These are phyloP conservation scores for Thymelicus sylvestris DNA, from an alignment of 2,888 invertebrate genomes.

Conservation along the genomic window DNA sequence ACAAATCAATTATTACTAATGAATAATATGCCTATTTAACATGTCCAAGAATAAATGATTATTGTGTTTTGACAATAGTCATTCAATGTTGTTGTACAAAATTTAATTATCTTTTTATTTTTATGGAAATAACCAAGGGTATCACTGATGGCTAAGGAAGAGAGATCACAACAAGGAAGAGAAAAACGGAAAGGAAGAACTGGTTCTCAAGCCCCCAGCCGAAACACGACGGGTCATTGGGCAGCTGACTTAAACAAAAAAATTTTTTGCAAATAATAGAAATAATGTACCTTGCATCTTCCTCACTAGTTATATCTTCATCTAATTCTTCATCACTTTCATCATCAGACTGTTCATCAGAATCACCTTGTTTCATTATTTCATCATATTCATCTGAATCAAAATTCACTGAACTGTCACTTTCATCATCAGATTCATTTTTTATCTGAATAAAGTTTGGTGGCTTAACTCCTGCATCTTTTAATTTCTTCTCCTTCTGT, in stretches of 20 bases:
- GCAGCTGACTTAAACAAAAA: too few relatives aligned
- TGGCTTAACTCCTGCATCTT: conserved; percentile 58
- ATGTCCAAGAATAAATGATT: too few relatives aligned
- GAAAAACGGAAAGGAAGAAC: too few relatives aligned
- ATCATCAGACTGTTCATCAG: conserved; percentile 48
- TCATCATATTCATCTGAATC: conserved; percentile 75
- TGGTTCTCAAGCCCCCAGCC: too few relatives aligned
- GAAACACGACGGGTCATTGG: too few relatives aligned
- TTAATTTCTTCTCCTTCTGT: conserved; percentile 56
- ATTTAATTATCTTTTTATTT: too few relatives aligned
- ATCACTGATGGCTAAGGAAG: too few relatives aligned
- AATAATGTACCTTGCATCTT: conserved; percentile 32
- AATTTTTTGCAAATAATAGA: background rate
- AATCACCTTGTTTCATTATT: conserved; percentile 57
- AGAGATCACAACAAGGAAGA: too few relatives aligned
- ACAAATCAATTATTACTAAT: background rate
- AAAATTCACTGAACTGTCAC: conserved; percentile 65
- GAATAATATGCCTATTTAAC: too few relatives aligned
- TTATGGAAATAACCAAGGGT: too few relatives aligned
- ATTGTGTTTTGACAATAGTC: too few relatives aligned
- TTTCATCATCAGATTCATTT: conserved; percentile 54
- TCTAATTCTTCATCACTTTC: conserved; percentile 46
- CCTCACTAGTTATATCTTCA: conserved; percentile 45
- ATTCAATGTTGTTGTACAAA: too few relatives aligned
- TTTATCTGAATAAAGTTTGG: conserved; percentile 61